phyloP scores from a whole-genome alignment of 2,888 invertebrate species.

The Lapara coniferarum region DNA sequence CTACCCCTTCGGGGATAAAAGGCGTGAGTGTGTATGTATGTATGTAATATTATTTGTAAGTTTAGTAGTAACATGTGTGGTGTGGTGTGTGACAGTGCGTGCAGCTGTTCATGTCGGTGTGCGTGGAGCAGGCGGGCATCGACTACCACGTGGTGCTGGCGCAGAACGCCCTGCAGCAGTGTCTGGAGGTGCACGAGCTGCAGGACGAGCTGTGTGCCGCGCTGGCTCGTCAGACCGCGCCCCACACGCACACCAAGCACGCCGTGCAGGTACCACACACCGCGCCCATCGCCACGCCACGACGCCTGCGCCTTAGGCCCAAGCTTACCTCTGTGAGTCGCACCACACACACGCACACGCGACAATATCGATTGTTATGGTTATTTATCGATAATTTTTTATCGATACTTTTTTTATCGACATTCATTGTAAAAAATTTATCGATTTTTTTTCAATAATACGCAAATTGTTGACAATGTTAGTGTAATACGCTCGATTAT shows the following conservation, averaged over 20 bases:
- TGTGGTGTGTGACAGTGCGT: no score
- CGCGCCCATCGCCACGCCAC: constrained; percentile 1
- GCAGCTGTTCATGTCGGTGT: constrained; percentile 97
- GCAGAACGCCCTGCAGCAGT: constrained; percentile 97
- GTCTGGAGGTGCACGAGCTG: constrained; percentile 91
- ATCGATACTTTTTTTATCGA: no score
- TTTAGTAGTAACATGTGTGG: no score
- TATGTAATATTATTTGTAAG: no score
- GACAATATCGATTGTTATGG: neutral
- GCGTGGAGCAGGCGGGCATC: constrained; percentile 97
- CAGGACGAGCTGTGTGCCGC: constrained; percentile 97
- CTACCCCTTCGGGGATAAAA: no score
- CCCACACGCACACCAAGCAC: constrained; percentile 91
- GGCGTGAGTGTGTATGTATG: no score
- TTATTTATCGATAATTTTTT: no score
- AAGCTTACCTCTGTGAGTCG: constrained; percentile 79
- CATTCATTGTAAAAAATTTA: neutral
- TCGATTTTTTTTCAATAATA: neutral
- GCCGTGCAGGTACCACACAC: constrained; percentile 88
- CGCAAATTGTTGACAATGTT: no score
- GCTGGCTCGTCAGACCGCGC: constrained; percentile 95
- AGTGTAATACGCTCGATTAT: no score
- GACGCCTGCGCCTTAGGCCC: constrained; percentile 52
- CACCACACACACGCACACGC: neutral
- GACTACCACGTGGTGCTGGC: constrained; percentile 99